Evolutionary conservation across 2,113 vertebrate genomes (phyloP), one percentile per base, ranked within the genome.

Genomic region (Oncorhynchus masou): DNA sequence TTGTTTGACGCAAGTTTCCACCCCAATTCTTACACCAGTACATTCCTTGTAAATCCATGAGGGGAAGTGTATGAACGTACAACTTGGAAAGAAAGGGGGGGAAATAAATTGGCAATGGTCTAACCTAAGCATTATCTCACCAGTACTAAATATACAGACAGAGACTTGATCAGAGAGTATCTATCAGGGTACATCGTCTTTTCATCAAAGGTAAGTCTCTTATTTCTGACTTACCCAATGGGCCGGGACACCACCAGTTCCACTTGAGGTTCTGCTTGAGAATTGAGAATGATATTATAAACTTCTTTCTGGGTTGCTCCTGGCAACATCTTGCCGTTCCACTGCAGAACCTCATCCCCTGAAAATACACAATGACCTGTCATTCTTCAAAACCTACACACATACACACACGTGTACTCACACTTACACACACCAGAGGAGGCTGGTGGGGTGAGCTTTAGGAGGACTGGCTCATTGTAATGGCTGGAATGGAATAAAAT

Each of bases 231-330:
- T 96, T 95, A 99, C 98, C 98, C 96, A 92, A 99, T 99, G 86
- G 97, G 97, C 85, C 98, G 95, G 89, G 98, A 99, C 93, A 99
- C 98, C 90, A 99, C 95, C 90, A 99, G 96, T 93, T 99, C 96
- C 89, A 99, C 98, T 94, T 99, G 97, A 90, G 96, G 95, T 91
- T 99, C 96, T 74, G 95, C 93, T 94, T 99, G 98, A 85, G 98
- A 99, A 91, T 99, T 96, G 94, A 99, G 95, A 93, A 99, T 97
- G 90, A 99, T 99, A 92, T 99, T 98, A 95, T 99, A 99, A 94
- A 99, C 98, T 93, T 99, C 98, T 94, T 99, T 98, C 93, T 97
- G 97, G 84, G 98, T 99, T 88, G 97, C 96, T 88, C 98, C 97
- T 48, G 96, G 97, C 87, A 99, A 94, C 78, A 96, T 92, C 94